Evolutionary conservation across 2,888 invertebrate genomes (phyloP).

Genomic region (Nipponacmea schrenckii): DNA sequence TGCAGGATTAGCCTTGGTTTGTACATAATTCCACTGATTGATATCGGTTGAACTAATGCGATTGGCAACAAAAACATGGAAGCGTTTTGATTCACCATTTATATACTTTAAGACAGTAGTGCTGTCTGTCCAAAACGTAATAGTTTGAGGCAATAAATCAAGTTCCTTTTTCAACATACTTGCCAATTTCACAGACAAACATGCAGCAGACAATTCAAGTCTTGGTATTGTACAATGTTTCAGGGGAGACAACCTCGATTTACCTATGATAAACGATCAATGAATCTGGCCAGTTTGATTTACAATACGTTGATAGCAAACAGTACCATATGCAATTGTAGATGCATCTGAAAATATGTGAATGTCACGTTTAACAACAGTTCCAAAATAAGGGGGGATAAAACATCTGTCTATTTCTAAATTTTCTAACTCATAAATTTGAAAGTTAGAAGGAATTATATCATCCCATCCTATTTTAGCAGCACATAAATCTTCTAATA

Average conservation of each 20-base stretch:
- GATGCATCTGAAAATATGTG: conserved; percentile 22
- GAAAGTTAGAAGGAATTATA: not conserved
- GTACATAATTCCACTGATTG: conserved; percentile 2
- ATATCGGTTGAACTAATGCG: conserved; percentile 5
- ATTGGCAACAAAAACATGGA: conserved; percentile 18
- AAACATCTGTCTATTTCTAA: conserved; percentile 10
- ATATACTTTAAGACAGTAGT: conserved; percentile 13
- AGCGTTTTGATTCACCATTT: conserved; percentile 8
- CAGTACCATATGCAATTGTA: conserved; percentile 11
- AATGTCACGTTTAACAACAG: not conserved
- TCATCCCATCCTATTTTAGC: conserved; percentile 14
- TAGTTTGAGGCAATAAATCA: not conserved
- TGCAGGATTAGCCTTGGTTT: not conserved
- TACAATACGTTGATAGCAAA: conserved; percentile 8
- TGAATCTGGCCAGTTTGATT: conserved; percentile 6
- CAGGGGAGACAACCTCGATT: conserved; percentile 14
- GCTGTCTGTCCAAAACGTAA: conserved; percentile 13
- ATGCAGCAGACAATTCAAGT: conserved; percentile 18
- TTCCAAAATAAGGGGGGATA: not conserved
- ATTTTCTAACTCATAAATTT: not conserved
- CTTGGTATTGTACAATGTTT: conserved; percentile 16
- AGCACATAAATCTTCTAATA: not conserved
- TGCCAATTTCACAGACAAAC: not conserved
- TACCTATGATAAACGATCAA: conserved; percentile 18
- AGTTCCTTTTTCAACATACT: conserved; percentile 2